Evolutionary conservation across 2,113 vertebrate species (phyloP).

Genomic region (Cottus gobio): DNA sequence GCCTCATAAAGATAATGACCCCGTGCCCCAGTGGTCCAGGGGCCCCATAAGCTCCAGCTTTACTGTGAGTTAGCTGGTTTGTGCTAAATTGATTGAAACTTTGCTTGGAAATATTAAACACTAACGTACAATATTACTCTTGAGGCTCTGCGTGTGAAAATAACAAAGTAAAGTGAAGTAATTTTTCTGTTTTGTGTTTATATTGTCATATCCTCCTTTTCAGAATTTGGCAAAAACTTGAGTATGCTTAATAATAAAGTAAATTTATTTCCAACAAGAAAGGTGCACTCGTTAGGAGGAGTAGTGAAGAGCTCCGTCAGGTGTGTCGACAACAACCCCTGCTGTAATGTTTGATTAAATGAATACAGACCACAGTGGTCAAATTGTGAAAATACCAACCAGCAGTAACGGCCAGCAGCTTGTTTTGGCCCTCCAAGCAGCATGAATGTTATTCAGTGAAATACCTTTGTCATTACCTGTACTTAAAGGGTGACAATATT

Average conservation of each 20-base stretch:
- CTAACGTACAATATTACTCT: not conserved
- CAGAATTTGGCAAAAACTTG: not conserved
- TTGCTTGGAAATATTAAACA: not conserved
- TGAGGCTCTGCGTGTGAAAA: not conserved
- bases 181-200: not conserved
- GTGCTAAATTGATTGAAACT: not conserved
- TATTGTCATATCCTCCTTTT: not conserved
- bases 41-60: not conserved
- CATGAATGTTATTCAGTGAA: not conserved
- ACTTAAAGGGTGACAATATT: not conserved
- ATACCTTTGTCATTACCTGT: not conserved
- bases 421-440: not conserved
- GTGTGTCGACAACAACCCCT: too few species aligned
- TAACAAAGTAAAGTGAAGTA: not conserved
- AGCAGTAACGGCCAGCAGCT: not conserved
- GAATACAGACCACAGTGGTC: not conserved
- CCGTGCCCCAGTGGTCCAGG: not conserved
- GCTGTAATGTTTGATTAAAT: too few species aligned
- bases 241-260: not conserved
- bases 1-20: not conserved
- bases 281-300: not conserved
- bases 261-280: not conserved
- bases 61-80: not conserved
- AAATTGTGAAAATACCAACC: not conserved
- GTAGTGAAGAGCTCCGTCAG: too few species aligned